A percentile compares a stretch with the other conserved stretches of the same genome.
Conservation (phyloP, 2,113 vertebrate species). For the Romanogobio albipinnatus region DNA sequence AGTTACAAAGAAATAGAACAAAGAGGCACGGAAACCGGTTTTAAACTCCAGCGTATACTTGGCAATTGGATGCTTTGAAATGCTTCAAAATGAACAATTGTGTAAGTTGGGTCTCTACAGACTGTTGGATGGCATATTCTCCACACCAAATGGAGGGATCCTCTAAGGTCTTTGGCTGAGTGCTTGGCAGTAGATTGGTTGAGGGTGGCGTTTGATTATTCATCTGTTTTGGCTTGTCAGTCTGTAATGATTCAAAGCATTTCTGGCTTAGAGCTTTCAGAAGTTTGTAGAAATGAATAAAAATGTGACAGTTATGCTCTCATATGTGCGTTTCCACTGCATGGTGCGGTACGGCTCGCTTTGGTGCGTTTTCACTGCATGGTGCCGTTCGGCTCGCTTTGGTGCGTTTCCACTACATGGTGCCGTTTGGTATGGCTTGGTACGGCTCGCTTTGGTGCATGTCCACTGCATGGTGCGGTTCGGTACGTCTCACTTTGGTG, state of each 20-base stretch:
- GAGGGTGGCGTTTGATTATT: slow-evolving; percentile 13
- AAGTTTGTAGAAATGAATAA: not conserved
- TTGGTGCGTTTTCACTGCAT: too few relatives aligned
- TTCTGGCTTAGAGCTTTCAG: not conserved
- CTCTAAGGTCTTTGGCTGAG: not conserved
- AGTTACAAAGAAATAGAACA: not conserved
- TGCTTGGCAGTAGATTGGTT: not conserved
- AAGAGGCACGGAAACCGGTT: not conserved
- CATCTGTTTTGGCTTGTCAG: slow-evolving; percentile 2
- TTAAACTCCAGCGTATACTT: not conserved
- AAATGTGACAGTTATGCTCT: not conserved
- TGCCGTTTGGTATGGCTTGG: too few relatives aligned
- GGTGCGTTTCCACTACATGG: too few relatives aligned
- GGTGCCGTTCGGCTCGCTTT: too few relatives aligned
- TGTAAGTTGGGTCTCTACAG: slow-evolving; percentile 1
- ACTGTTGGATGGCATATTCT: not conserved
- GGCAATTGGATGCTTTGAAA: not conserved
- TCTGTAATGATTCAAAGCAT: slow-evolving; percentile 10
- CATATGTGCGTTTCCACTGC: too few relatives aligned
- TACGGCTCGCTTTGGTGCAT: too few relatives aligned
- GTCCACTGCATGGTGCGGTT: too few relatives aligned
- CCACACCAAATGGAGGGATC: slow-evolving; percentile 24
- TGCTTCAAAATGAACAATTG: slow-evolving; percentile 13
- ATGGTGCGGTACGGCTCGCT: too few relatives aligned
- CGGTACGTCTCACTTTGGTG: too few relatives aligned